A percentile compares a stretch with the other conserved stretches of the same genome.
These are phyloP conservation scores for Mellilla xanthometata DNA, from an alignment of 2,888 invertebrate species.

Conservation along the genomic window DNA sequence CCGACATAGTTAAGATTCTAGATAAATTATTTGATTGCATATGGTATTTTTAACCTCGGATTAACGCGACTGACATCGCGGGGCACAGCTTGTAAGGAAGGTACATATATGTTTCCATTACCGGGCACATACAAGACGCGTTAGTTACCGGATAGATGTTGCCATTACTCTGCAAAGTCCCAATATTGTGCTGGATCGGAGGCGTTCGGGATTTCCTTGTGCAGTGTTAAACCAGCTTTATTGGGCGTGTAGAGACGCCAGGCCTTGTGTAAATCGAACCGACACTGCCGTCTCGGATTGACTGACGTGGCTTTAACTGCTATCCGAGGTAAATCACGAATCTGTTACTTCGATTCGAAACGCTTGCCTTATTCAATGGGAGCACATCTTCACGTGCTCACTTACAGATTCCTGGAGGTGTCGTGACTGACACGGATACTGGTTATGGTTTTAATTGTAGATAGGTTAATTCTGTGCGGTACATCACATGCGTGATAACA, in stretches of 20 bases:
- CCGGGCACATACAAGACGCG: conserved; percentile 17
- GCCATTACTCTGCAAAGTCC: conserved; percentile 32
- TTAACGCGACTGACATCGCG: no score
- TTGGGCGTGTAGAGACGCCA: conserved; percentile 59
- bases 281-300: conserved; percentile 67
- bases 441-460: no score
- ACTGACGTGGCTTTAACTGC: conserved; percentile 66
- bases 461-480: no score
- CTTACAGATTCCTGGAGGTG: background rate
- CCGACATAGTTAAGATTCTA: no score
- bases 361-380: conserved; percentile 7
- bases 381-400: background rate
- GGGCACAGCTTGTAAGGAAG: no score
- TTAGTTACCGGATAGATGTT: conserved; percentile 15
- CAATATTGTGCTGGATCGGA: conserved; percentile 39
- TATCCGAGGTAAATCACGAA: conserved; percentile 51
- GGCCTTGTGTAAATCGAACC: conserved; percentile 67
- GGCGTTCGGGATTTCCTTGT: conserved; percentile 53
- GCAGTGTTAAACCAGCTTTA: conserved; percentile 65
- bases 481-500: background rate
- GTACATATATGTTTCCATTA: conserved; percentile 17
- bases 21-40: no score
- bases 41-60: no score
- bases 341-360: conserved; percentile 19
- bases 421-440: no score